Conservation (phyloP, 2,797 vertebrate genomes). For the Knipowitschia caucasica region DNA sequence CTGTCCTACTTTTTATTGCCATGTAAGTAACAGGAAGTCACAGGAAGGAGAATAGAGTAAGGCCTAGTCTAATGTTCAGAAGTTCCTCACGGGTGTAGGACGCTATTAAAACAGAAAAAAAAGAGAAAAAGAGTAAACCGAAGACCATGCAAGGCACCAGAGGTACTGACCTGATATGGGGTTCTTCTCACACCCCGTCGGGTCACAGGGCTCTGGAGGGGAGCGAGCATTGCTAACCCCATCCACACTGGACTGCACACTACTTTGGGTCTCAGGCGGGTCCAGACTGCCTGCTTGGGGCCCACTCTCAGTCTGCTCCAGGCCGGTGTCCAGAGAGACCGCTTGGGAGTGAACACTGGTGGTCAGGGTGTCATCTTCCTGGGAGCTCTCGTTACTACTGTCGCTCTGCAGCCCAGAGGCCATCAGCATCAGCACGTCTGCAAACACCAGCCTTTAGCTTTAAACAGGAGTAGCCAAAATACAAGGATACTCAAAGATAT, state of each 20-base stretch:
- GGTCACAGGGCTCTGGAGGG: not conserved
- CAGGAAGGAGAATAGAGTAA: too few relatives aligned
- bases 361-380: constrained; percentile 64
- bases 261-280: not conserved
- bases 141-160: not conserved
- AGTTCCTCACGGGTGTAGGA: too few relatives aligned
- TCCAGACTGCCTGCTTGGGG: constrained; percentile 47
- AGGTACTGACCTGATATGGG: constrained; percentile 66
- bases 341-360: constrained; percentile 60
- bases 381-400: constrained; percentile 37
- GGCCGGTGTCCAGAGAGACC: constrained; percentile 55
- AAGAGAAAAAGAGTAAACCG: not conserved
- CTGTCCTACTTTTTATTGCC: too few relatives aligned
- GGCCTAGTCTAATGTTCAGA: too few relatives aligned
- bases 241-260: not conserved
- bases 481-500: not conserved
- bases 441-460: not conserved
- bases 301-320: constrained; percentile 45
- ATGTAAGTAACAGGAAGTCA: too few relatives aligned
- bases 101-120: too few relatives aligned
- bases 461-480: too few relatives aligned
- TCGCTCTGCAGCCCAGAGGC: constrained; percentile 69
- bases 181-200: constrained; percentile 41
- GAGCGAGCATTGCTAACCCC: not conserved
- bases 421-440: constrained; percentile 86